phyloP scores from a whole-genome alignment of 2,888 invertebrate species.

The Diploptera punctata region DNA sequence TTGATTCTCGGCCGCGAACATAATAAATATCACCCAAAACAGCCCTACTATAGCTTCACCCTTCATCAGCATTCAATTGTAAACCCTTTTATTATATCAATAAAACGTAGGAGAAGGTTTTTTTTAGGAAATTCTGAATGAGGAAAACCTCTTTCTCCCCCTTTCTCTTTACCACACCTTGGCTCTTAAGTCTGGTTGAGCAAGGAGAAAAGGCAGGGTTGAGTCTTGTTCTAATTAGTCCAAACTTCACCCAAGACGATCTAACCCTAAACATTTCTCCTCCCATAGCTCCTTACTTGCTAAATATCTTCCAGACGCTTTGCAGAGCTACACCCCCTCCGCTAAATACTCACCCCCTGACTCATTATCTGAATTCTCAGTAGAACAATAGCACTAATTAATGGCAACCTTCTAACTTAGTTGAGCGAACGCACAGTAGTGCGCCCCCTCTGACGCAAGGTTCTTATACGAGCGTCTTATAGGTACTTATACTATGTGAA shows the following conservation, averaged over 20 bases:
- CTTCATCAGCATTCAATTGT: constrained; percentile 33
- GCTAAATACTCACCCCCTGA: constrained; percentile 40
- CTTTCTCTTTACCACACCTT: constrained; percentile 37
- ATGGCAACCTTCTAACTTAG: constrained; percentile 40
- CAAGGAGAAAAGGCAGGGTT: neutral
- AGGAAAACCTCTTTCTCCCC: constrained; percentile 30
- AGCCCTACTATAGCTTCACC: neutral
- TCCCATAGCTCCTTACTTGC: constrained; percentile 36
- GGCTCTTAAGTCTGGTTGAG: constrained; percentile 34
- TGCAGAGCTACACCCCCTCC: constrained; percentile 3
- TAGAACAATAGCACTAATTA: constrained; percentile 44
- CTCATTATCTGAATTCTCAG: constrained; percentile 44
- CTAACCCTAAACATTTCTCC: constrained; percentile 32
- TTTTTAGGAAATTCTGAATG: constrained; percentile 1
- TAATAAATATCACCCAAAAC: neutral
- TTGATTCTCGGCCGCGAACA: too few species aligned
- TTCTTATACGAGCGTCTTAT: constrained; percentile 27
- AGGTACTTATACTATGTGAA: constrained; percentile 26
- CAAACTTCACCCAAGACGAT: constrained; percentile 38
- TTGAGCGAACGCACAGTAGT: constrained; percentile 29
- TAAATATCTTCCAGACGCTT: constrained; percentile 34
- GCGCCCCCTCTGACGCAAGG: constrained; percentile 7
- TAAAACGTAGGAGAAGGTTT: constrained; percentile 6
- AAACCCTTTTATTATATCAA: constrained; percentile 30
- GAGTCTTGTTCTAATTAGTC: constrained; percentile 42